phyloP scores from a whole-genome alignment of 2,113 vertebrate genomes.

The Ctenodactylus gundi region DNA sequence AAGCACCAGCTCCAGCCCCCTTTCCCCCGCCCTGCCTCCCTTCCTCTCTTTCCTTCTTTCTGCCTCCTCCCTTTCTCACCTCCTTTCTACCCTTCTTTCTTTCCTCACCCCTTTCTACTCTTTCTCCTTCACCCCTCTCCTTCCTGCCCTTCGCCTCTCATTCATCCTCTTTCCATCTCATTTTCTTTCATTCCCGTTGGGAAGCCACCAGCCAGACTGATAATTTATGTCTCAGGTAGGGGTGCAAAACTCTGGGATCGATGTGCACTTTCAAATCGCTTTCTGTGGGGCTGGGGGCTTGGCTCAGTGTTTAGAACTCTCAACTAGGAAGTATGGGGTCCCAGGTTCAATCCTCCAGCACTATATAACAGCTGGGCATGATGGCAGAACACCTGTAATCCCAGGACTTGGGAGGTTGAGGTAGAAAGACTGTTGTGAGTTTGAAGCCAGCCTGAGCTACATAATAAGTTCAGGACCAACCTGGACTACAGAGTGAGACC shows the following conservation, averaged over 20 bases:
- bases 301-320: no score
- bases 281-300: neutral
- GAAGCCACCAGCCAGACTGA: neutral
- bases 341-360: no score
- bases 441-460: no score
- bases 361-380: no score
- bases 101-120: accelerated
- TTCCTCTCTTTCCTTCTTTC: neutral
- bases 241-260: neutral
- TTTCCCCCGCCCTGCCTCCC: no score
- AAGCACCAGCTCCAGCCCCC: neutral
- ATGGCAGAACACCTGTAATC: no score
- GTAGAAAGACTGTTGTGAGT: no score
- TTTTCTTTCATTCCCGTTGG: neutral
- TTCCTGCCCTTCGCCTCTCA: neutral
- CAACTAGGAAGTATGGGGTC: no score
- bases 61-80: neutral
- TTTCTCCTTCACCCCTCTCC: neutral
- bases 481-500: no score
- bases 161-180: no score
- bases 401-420: no score
- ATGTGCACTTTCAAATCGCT: neutral
- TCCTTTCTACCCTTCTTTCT: neutral
- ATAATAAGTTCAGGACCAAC: no score
- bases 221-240: neutral